Evolutionary conservation across 2,113 vertebrate species (phyloP), one percentile per base, ranked within the genome.

Genomic region (Jaculus jaculus): DNA sequence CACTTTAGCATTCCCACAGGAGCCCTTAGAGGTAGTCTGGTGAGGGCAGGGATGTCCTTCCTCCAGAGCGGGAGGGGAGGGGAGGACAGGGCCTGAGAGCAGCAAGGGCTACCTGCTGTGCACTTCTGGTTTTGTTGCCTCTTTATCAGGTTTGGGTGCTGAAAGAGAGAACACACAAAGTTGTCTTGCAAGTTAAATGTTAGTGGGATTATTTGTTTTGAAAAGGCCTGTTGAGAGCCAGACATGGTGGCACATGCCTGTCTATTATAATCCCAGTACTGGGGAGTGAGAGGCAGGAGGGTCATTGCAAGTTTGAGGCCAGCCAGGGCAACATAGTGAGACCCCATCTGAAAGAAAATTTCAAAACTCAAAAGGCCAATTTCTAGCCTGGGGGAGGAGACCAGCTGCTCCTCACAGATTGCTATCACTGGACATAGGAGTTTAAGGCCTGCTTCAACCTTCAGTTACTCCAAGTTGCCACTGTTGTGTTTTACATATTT

Each of bases 401-500:
- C 51, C 65, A 24, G 30, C 12, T 1, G 7, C 61, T n/a, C 34
- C 80, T 17, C 28, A 7, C 42, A 26, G 42, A 47, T 47, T 23
- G 21, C 30, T 34, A 23, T 68, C 66, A 30, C 11, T 11, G 9
- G 66, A 42, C 24, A 24, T 39, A 23, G 47, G 73, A 21, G 37
- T 28, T 28, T 18, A 20, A 16, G 37, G 34, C 13, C 21, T 23
- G 3, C 13, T 21, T n/a, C 16, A 18, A 28, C 73, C 79, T 77
- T 80, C 37, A 4, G 17, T 89, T 66, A n/a, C 47, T 63, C 69
- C 0, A 32, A 60, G 87, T 66, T 1, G 15, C 87, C 94, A 39
- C 68, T 87, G 63, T 95, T 58, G 74, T 90, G 74, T 94, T 74
- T 77, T 93, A n/a, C 54, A 13, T 90, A 63, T 90, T 95, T 95